Evolutionary conservation across 2,797 vertebrate genomes (phyloP).

Genomic region (Emydoidea blandingii): DNA sequence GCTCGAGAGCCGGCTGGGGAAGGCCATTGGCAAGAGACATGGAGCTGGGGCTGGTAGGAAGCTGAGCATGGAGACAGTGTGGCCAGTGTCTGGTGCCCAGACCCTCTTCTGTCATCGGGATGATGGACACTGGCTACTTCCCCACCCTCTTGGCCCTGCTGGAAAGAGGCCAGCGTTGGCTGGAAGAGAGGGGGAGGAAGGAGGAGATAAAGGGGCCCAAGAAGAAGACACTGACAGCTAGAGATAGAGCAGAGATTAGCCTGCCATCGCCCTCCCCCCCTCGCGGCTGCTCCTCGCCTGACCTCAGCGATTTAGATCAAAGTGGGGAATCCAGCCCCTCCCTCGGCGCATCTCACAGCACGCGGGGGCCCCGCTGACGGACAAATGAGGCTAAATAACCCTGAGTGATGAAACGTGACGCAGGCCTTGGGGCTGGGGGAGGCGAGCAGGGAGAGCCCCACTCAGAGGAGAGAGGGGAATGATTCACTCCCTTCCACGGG

Average conservation of each 20-base stretch:
- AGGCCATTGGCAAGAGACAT: not conserved
- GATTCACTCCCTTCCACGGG: not conserved
- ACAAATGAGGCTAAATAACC: not conserved
- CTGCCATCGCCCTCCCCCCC: not conserved
- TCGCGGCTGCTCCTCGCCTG: conserved; percentile 9
- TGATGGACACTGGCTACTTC: not conserved
- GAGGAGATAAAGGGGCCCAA: not conserved
- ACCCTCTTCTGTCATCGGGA: not conserved
- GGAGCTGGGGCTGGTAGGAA: not conserved
- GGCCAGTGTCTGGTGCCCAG: not conserved
- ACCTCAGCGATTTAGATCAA: conserved; percentile 63
- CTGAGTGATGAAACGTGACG: not conserved
- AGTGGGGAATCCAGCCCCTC: conserved; percentile 20
- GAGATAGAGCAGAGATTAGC: not conserved
- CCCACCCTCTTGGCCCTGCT: not conserved
- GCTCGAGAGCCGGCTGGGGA: not conserved
- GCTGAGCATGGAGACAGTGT: not conserved
- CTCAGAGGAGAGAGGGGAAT: not conserved
- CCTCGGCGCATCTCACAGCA: not conserved
- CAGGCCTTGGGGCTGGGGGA: not conserved
- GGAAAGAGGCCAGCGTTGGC: not conserved
- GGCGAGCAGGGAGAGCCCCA: not conserved
- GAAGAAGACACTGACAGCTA: not conserved
- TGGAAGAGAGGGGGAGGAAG: not conserved
- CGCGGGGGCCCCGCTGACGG: not conserved